Conservation (phyloP, 2,888 invertebrate genomes). For the Barypeithes pellucidus region DNA sequence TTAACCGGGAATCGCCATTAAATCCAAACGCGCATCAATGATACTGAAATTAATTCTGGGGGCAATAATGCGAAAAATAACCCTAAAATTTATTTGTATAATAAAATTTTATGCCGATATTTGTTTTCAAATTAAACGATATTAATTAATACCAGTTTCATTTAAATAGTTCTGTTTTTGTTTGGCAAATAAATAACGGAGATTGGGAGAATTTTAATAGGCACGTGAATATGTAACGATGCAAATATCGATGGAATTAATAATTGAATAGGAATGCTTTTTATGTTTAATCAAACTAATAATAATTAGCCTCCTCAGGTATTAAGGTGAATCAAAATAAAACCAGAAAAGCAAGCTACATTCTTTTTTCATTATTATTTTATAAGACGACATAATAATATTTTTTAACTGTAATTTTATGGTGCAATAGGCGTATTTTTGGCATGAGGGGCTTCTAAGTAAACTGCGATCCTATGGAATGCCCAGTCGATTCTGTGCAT, state of each 20-base stretch:
- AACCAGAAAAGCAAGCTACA: too few relatives aligned
- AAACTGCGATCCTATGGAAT: too few relatives aligned
- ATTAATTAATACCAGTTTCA: constrained; percentile 22
- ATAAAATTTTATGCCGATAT: constrained; percentile 32
- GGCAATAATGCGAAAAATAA: constrained; percentile 37
- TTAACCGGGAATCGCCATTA: constrained; percentile 29
- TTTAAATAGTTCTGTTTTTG: constrained; percentile 12
- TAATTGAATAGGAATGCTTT: not conserved
- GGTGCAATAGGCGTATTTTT: too few relatives aligned
- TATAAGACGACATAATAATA: too few relatives aligned
- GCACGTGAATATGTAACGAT: not conserved
- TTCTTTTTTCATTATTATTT: too few relatives aligned
- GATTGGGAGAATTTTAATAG: constrained; percentile 3
- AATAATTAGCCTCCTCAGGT: too few relatives aligned
- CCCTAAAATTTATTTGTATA: constrained; percentile 33
- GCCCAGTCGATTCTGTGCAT: too few relatives aligned
- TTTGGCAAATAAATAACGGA: constrained; percentile 11
- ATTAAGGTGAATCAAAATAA: too few relatives aligned
- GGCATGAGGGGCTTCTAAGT: too few relatives aligned
- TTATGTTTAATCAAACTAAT: not conserved
- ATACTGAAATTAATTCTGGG: constrained; percentile 34
- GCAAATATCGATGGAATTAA: not conserved
- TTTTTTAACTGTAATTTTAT: too few relatives aligned
- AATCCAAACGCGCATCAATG: constrained; percentile 31
- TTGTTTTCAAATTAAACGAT: constrained; percentile 38